A percentile compares a stretch with the other conserved stretches of the same genome.
These are phyloP conservation scores for Karalla daura DNA, from an alignment of 2,797 vertebrate genomes.

Conservation along the genomic window DNA sequence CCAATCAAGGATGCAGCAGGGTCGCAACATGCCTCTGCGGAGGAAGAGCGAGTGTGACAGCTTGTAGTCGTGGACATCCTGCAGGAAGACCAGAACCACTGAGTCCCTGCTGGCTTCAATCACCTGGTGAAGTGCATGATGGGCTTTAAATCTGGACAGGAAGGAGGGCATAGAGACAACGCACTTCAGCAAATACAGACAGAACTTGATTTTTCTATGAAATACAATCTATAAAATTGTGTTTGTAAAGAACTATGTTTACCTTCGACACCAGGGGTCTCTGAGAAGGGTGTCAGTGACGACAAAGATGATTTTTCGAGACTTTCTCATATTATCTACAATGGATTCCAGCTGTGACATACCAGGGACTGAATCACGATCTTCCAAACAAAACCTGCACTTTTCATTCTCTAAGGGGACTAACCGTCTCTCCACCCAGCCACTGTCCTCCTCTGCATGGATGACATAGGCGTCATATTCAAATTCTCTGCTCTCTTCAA, in stretches of 20 bases:
- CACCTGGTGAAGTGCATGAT: constrained; percentile 92
- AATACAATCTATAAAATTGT: not conserved
- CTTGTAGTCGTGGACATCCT: constrained; percentile 93
- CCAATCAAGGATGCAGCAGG: constrained; percentile 90
- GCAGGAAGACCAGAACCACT: constrained; percentile 92
- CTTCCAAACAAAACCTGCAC: constrained; percentile 88
- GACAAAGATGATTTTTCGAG: constrained; percentile 93
- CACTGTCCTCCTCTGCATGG: constrained; percentile 84
- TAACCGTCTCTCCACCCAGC: constrained; percentile 90
- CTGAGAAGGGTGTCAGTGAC: constrained; percentile 90
- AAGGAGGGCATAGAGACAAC: not conserved
- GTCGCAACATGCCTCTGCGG: constrained; percentile 92
- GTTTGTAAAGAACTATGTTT: too few species aligned
- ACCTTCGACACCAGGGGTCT: constrained; percentile 93
- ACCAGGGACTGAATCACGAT: constrained; percentile 89
- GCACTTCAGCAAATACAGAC: not conserved
- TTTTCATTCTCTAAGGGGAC: constrained; percentile 83
- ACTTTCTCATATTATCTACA: constrained; percentile 87
- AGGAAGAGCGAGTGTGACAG: constrained; percentile 88
- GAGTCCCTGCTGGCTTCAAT: constrained; percentile 93
- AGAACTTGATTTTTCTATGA: too few species aligned
- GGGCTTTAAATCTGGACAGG: constrained; percentile 88
- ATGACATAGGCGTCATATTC: constrained; percentile 91
- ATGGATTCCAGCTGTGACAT: constrained; percentile 85
- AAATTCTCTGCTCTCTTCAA: constrained; percentile 77